A percentile compares a stretch with the other conserved stretches of the same genome.
phyloP scores from a whole-genome alignment of 2,797 vertebrate genomes.

The Artibeus lituratus region DNA sequence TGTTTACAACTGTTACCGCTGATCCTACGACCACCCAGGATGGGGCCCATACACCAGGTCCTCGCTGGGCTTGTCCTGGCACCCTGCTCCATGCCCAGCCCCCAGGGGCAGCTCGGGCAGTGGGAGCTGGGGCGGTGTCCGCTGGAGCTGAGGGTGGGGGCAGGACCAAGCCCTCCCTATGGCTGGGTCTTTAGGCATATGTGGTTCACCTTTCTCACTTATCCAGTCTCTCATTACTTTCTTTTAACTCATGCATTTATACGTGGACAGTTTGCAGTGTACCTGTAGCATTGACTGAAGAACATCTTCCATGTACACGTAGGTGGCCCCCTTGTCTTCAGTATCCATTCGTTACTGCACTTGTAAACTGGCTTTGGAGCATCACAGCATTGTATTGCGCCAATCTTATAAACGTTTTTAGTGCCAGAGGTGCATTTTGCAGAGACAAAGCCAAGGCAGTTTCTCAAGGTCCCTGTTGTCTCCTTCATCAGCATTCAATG shows the following conservation, averaged over 20 bases:
- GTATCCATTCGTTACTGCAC: conserved; percentile 75
- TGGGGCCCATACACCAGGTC: rapidly evolving
- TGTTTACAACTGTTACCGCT: rapidly evolving
- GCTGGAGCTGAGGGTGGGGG: not conserved
- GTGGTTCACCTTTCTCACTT: not conserved
- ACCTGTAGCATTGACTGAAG: conserved; percentile 70
- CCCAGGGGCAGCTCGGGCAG: not conserved
- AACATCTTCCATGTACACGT: conserved; percentile 65
- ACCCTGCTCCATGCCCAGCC: not conserved
- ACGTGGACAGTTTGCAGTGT: conserved; percentile 35
- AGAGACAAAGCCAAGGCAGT: conserved; percentile 84
- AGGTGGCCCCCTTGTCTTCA: conserved; percentile 31
- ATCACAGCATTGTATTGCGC: conserved; percentile 79
- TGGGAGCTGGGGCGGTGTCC: not conserved
- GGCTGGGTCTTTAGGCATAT: not conserved
- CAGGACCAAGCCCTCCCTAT: rapidly evolving
- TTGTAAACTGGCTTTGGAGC: conserved; percentile 80
- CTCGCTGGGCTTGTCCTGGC: not conserved
- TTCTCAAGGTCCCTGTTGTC: conserved; percentile 80
- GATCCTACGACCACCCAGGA: rapidly evolving
- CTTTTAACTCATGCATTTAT: not conserved
- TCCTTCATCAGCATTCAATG: conserved; percentile 79
- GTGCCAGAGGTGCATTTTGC: conserved; percentile 82
- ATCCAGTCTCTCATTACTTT: not conserved
- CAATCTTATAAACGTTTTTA: conserved; percentile 82